These are phyloP conservation scores for Microtus montanus DNA, from an alignment of 2,113 vertebrate genomes.

Conservation along the genomic window DNA sequence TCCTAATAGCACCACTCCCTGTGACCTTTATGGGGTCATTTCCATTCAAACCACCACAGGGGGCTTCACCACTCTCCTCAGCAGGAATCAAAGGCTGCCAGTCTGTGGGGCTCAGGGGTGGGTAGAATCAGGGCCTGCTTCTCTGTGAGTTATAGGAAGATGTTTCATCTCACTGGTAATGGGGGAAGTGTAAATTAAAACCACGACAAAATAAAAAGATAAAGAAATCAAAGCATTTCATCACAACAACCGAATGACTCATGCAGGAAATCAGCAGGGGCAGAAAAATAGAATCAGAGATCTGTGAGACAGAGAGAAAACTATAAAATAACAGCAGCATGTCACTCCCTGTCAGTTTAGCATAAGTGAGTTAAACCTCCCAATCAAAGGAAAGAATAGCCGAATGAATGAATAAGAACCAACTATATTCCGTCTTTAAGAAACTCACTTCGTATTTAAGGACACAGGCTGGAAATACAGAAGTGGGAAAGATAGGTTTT, in stretches of 20 bases:
- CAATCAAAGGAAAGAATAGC: neutral
- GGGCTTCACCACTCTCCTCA: neutral
- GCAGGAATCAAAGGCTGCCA: neutral
- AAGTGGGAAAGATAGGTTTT: neutral
- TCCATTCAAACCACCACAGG: neutral
- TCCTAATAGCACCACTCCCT: neutral
- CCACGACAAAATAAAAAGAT: neutral
- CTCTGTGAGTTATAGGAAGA: neutral
- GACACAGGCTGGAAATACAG: neutral
- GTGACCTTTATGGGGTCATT: neutral
- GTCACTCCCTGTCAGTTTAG: neutral
- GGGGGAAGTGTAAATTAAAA: neutral
- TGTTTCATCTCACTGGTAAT: neutral
- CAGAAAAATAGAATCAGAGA: neutral
- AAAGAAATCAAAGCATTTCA: neutral
- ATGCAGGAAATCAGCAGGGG: neutral
- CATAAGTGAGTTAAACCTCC: neutral
- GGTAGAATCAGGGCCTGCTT: neutral
- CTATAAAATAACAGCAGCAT: neutral
- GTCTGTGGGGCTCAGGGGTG: neutral
- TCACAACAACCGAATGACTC: neutral
- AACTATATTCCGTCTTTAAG: neutral
- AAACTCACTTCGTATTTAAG: neutral
- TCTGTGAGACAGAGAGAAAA: neutral
- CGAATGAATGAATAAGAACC: neutral